phyloP scores from a whole-genome alignment of 2,113 vertebrate genomes.

The Poeciliopsis retropinna region DNA sequence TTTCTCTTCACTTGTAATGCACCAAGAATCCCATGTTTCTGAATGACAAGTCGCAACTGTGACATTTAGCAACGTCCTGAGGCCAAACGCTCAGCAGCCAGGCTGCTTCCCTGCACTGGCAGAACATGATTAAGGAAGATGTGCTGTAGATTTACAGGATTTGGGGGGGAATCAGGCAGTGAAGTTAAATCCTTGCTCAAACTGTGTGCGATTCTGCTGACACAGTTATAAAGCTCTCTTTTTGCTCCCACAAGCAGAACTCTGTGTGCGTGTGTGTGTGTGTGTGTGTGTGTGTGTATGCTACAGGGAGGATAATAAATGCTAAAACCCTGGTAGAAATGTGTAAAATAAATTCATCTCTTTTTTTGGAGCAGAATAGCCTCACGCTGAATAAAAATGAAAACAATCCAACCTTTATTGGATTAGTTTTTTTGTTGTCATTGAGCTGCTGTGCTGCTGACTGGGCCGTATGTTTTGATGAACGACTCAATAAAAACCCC shows the following conservation, averaged over 20 bases:
- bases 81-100: conserved; percentile 9
- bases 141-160: conserved; percentile 29
- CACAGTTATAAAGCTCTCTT: conserved; percentile 8
- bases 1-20: neutral
- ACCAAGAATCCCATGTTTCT: neutral
- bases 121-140: conserved; percentile 37
- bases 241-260: too few relatives aligned
- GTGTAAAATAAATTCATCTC: neutral
- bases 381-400: neutral
- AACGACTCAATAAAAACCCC: too few relatives aligned
- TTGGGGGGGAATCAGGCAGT: neutral
- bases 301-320: neutral
- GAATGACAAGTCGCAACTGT: neutral
- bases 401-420: neutral
- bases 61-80: neutral
- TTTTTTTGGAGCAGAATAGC: neutral
- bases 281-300: too few relatives aligned
- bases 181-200: conserved; percentile 9
- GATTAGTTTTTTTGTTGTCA: too few relatives aligned
- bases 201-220: conserved; percentile 1
- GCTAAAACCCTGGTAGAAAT: neutral
- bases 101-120: conserved; percentile 18
- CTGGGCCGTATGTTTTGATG: too few relatives aligned
- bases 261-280: too few relatives aligned
- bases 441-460: too few relatives aligned